Evolutionary conservation across 2,797 vertebrate genomes (phyloP), one percentile per base, ranked within the genome.

Genomic region (Pipistrellus nathusii): DNA sequence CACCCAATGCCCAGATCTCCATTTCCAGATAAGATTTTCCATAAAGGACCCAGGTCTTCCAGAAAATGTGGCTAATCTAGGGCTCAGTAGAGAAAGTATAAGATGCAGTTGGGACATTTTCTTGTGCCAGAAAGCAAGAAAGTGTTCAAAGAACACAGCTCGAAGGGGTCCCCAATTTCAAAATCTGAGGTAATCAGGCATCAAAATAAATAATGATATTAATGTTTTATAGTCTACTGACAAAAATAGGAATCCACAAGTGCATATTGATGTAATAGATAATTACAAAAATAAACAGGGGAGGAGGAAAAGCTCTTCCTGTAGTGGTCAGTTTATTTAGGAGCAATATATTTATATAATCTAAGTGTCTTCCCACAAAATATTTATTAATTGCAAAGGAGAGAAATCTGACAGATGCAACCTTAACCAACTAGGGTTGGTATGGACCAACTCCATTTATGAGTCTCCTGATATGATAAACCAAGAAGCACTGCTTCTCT

Each of bases 171-270:
- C 5, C 68, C 35, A 73, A 11, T 35, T 32, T 38, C 44, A 30
- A 91, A 84, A 80, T 27, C n/a, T 77, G 78, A 94, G 20, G 81
- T 94, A 44, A 85, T 69, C 41, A n/a, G n/a, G 32, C 44, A 76
- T 75, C 8, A 69, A 88, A 85, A 83, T 30, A 90, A 78, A 90
- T 71, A 64, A 88, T 75, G n/a, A 51, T 88, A 75, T 77, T 71
- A 89, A 30, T 18, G 17, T 21, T 30, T 69, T 76, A 41, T 41
- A 85, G 57, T 59, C 20, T 32, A 57, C 0, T 89, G 44, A 92
- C 69, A 71, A 77, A 94, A 71, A 90, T 4, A 90, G n/a, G 18
- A 94, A 80, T 53, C 23, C 27, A 1, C 23, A 69, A 44, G 13
- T 41, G 18, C 46, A 66, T 30, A 30, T 20, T 64, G 69, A 66